Evolutionary conservation across 2,888 invertebrate species (phyloP), one percentile per base, ranked within the genome.

Genomic region (Pyrochroa serraticornis): DNA sequence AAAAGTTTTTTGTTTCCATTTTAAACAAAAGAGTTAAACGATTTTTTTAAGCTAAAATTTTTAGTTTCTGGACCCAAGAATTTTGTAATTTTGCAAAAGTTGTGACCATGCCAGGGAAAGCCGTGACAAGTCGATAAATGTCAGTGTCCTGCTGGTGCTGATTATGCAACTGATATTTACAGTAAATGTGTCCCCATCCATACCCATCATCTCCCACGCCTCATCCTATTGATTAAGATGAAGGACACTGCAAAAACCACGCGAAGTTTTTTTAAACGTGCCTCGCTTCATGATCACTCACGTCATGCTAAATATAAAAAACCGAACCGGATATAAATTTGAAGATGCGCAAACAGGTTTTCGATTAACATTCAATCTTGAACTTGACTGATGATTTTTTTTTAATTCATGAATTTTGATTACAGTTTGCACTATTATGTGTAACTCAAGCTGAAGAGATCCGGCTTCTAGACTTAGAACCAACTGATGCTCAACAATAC

Each of bases 391-490:
- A 8, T 22, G 10, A 14, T 43, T n/a, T 9, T 43, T 31, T 30
- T 47, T 31, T 30, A 9, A 22, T 8, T 12, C 22, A 39, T 52
- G 14, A 45, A 13, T 12, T 10, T 32, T 51, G 22, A 22, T 54
- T 46, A 10, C 35, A 60, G 60, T 12, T 51, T 42, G 45, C 60
- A 31, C 39, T 61, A 13, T 36, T 48, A 13, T 56, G 43, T 33
- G 31, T 8, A 9, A 33, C 30, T n/a, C 7, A 30, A 30, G n/a
- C 22, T 7, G 83, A 81, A 71, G 82, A 82, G 63, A 78, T 82
- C n/a, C 79, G 83, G 37, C 75, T 81, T 61, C 71, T 82, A 12
- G 81, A 84, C 68, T 77, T 84, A 36, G 79, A 82, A 47, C 84
- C 84, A 10, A 80, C 81, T 62, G 83, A 84, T 70, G 84, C 79